Conservation (phyloP, 2,797 vertebrate genomes). For the Tapera naevia region DNA sequence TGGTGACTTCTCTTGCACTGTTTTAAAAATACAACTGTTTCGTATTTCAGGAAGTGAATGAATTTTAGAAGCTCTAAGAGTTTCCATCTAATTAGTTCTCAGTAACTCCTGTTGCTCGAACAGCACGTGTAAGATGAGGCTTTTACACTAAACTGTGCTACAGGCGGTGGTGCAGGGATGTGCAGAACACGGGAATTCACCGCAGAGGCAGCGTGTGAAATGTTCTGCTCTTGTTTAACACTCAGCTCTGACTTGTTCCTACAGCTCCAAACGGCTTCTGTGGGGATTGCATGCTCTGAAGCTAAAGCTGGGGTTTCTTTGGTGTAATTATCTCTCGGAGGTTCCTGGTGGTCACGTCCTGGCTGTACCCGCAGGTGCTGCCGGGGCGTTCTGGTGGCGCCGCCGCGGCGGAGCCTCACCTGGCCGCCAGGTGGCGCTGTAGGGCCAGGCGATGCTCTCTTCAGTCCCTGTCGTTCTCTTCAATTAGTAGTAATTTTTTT, state of each 20-base stretch:
- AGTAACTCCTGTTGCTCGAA: background rate
- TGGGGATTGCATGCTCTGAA: accelerated
- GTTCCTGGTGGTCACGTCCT: accelerated
- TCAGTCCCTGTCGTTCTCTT: too few relatives aligned
- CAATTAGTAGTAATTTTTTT: too few relatives aligned
- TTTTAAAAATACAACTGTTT: too few relatives aligned
- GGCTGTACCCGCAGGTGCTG: too few relatives aligned
- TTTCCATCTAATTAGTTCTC: background rate
- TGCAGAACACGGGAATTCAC: background rate
- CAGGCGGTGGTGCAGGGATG: accelerated
- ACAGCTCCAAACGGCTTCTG: background rate
- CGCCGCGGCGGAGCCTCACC: background rate
- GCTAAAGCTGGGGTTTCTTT: accelerated
- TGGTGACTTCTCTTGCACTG: too few relatives aligned
- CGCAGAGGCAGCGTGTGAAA: accelerated
- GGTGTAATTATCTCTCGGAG: accelerated
- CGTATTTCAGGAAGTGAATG: background rate
- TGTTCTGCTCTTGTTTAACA: accelerated
- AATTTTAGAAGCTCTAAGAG: background rate
- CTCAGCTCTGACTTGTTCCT: accelerated
- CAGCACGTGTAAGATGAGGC: background rate
- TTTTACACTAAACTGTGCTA: background rate
- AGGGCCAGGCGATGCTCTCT: too few relatives aligned
- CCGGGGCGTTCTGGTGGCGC: accelerated
- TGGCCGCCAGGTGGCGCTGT: background rate